Conservation (phyloP, 1,140 invertebrate genomes). For the Laupala kohalensis region DNA sequence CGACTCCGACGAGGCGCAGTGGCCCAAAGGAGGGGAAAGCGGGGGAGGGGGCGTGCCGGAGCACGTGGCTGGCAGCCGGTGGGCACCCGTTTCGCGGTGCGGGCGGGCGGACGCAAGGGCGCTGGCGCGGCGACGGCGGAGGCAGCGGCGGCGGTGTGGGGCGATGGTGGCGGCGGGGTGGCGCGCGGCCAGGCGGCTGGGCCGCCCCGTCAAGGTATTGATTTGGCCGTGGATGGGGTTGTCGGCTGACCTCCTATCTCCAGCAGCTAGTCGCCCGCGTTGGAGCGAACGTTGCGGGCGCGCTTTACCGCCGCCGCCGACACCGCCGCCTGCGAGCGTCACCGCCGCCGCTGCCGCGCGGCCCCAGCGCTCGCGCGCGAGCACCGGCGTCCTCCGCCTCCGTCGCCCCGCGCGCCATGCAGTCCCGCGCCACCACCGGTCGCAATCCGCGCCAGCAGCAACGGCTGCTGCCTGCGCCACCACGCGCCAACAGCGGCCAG, state of each 20-base stretch:
- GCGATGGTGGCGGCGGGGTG: slow-evolving; percentile 45
- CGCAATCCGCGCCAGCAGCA: too few species aligned
- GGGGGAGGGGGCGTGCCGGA: too few species aligned
- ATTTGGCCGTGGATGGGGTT: slow-evolving; percentile 5
- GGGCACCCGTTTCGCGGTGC: too few species aligned
- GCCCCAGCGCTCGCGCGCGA: too few species aligned
- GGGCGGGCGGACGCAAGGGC: too few species aligned
- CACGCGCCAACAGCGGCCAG: not conserved
- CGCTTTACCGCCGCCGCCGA: not conserved
- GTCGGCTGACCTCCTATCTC: slow-evolving; percentile 4
- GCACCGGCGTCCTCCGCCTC: not conserved
- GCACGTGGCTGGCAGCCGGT: too few species aligned
- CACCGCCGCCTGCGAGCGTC: too few species aligned
- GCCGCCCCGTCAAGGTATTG: slow-evolving; percentile 6
- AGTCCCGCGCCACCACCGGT: not conserved
- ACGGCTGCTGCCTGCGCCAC: not conserved
- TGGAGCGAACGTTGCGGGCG: not conserved
- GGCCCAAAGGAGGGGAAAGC: not conserved
- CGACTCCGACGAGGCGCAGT: too few species aligned
- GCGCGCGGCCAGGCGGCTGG: not conserved
- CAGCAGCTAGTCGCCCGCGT: not conserved
- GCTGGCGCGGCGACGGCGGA: too few species aligned
- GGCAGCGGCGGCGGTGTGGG: slow-evolving; percentile 26
- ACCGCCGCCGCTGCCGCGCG: too few species aligned
- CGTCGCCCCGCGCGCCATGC: not conserved